Evolutionary conservation across 2,888 invertebrate species (phyloP).

Genomic region (Napeogenes sylphis): DNA sequence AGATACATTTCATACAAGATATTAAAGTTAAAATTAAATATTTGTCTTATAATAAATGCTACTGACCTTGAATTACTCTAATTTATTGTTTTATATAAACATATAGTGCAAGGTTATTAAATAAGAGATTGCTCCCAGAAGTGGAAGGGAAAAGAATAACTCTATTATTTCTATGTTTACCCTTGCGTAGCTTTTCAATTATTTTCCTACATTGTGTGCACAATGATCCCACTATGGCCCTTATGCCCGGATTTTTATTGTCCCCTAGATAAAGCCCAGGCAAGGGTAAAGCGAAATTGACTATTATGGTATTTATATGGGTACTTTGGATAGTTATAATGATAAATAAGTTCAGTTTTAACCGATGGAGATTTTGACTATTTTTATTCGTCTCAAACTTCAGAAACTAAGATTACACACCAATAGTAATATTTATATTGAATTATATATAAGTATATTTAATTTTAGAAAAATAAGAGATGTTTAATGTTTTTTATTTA

Average conservation of each 20-base stretch:
- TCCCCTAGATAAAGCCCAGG: slow-evolving; percentile 33
- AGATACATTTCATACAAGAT: too few species aligned
- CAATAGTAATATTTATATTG: too few species aligned
- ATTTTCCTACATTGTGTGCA: slow-evolving; percentile 33
- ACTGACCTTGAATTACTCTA: too few species aligned
- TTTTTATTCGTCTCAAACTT: too few species aligned
- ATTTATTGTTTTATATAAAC: too few species aligned
- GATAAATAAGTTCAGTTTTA: slow-evolving; percentile 10
- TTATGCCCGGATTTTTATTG: slow-evolving; percentile 35
- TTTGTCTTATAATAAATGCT: too few species aligned
- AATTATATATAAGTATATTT: too few species aligned
- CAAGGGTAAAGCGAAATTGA: slow-evolving; percentile 31
- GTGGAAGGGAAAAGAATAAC: slow-evolving; percentile 1
- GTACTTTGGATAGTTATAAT: slow-evolving; percentile 21
- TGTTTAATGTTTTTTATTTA: too few species aligned
- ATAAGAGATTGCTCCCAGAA: neutral
- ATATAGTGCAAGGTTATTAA: neutral
- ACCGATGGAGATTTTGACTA: neutral
- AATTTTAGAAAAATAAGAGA: too few species aligned
- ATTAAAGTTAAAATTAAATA: too few species aligned
- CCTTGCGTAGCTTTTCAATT: slow-evolving; percentile 36
- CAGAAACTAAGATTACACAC: too few species aligned
- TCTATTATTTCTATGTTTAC: slow-evolving; percentile 28
- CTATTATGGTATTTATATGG: slow-evolving; percentile 32
- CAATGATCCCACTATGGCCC: slow-evolving; percentile 33